Evolutionary conservation across 2,797 vertebrate genomes (phyloP).

Genomic region (Halcyon badia): DNA sequence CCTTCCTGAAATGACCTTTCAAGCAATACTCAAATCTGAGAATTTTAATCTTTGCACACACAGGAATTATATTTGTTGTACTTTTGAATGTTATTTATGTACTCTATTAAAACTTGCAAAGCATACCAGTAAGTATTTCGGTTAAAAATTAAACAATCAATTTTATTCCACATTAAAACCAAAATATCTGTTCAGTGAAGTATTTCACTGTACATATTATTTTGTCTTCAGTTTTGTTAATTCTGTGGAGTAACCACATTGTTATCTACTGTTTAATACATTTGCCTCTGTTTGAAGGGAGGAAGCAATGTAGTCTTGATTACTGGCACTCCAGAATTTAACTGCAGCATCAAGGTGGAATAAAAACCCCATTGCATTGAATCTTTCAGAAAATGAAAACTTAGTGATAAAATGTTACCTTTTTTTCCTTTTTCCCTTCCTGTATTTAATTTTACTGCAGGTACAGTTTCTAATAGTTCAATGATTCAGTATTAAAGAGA

Average conservation of each 20-base stretch:
- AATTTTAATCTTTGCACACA: neutral
- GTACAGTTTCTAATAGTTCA: neutral
- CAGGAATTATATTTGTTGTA: neutral
- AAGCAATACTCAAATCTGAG: neutral
- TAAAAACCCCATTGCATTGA: neutral
- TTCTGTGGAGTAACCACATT: neutral
- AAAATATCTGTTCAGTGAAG: neutral
- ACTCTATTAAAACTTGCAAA: neutral
- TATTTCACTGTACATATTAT: neutral
- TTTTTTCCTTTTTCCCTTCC: neutral
- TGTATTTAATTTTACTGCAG: neutral
- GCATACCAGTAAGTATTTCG: neutral
- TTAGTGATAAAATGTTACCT: neutral
- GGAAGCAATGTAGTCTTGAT: neutral
- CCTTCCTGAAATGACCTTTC: neutral
- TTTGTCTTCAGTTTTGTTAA: neutral
- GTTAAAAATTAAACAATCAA: neutral
- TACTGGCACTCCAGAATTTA: neutral
- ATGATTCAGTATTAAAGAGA: neutral
- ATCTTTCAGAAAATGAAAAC: neutral
- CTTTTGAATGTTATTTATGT: neutral
- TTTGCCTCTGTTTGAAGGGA: neutral
- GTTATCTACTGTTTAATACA: neutral
- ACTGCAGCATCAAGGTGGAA: neutral
- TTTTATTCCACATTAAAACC: neutral